Evolutionary conservation across 2,113 vertebrate species (phyloP), one percentile per base, ranked within the genome.

Genomic region (Boulengerochromis microlepis): DNA sequence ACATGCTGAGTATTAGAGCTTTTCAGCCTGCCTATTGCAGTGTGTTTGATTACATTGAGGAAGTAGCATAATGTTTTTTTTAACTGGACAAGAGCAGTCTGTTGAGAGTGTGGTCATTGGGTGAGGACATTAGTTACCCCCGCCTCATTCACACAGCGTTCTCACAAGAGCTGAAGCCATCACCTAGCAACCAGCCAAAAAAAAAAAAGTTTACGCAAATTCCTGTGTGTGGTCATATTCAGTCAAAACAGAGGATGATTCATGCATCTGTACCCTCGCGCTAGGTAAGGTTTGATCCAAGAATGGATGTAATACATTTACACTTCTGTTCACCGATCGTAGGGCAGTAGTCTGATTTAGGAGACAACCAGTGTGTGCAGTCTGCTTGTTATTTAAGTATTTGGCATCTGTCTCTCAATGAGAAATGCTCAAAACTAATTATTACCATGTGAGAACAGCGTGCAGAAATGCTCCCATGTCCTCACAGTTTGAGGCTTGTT

Each of bases 51-150:
- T 93, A 82, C 33, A 90, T 82, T 92, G 87, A 93, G 81, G 86
- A 90, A 94, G 90, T 91, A 93, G 89, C 89, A 92, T 93, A 94
- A 94, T 94, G 93, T 95, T 94, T 87, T 94, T 84, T 92, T 87
- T 80, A 57, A 85, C 81, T 82, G 86, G 93, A 95, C 94, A 94
- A 93, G 90, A 93, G 91, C 97, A 95, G 96, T 95, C 95, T 96
- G 96, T 97, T 97, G 95, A 96, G 96, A 96, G 95, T 94, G 93
- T 96, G 96, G 96, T 97, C 96, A 97, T 95, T 97, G 97, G 93
- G 87, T 96, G 95, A 97, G 95, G 95, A 96, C 96, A 96, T 96
- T 95, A 97, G 96, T 94, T 96, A 92, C 91, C 92, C 91, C 85
- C 86, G 87, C 84, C 89, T 89, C 83, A 93, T 95, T 95, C 96